Conservation (phyloP, 1,140 invertebrate species). For the Neodiprion lecontei region DNA sequence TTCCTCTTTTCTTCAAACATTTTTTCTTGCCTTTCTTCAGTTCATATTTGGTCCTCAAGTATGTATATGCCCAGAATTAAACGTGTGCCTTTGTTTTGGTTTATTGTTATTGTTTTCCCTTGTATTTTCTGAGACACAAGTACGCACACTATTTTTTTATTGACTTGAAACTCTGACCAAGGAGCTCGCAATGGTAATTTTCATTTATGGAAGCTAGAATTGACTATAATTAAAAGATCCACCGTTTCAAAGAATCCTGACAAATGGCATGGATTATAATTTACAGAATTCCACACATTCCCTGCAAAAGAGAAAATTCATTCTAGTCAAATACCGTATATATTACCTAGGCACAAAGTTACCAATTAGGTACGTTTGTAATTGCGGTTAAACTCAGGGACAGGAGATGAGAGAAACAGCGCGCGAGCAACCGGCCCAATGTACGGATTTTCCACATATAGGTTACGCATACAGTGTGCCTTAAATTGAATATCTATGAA, state of each 20-base stretch:
- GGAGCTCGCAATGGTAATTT: background rate
- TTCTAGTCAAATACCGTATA: background rate
- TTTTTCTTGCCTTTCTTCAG: too few relatives aligned
- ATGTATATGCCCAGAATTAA: too few relatives aligned
- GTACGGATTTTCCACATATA: background rate
- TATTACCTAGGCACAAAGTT: background rate
- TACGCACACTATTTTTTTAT: too few relatives aligned
- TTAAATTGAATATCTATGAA: background rate
- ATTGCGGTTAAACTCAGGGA: background rate
- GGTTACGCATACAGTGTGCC: background rate
- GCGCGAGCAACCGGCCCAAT: background rate
- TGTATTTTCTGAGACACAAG: too few relatives aligned
- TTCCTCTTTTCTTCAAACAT: too few relatives aligned
- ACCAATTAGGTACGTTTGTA: too few relatives aligned
- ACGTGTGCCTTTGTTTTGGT: too few relatives aligned
- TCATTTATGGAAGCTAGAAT: background rate
- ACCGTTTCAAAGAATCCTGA: conserved; percentile 9
- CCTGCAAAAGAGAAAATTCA: conserved; percentile 13
- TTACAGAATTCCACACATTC: conserved; percentile 15
- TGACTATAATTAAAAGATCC: conserved; percentile 10
- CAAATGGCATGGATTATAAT: conserved; percentile 16
- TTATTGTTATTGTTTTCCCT: too few relatives aligned
- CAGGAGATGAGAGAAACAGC: background rate
- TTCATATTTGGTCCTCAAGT: too few relatives aligned
- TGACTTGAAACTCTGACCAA: background rate